Evolutionary conservation across 2,113 vertebrate genomes (phyloP), one percentile per base, ranked within the genome.

Genomic region (Microcebus murinus): DNA sequence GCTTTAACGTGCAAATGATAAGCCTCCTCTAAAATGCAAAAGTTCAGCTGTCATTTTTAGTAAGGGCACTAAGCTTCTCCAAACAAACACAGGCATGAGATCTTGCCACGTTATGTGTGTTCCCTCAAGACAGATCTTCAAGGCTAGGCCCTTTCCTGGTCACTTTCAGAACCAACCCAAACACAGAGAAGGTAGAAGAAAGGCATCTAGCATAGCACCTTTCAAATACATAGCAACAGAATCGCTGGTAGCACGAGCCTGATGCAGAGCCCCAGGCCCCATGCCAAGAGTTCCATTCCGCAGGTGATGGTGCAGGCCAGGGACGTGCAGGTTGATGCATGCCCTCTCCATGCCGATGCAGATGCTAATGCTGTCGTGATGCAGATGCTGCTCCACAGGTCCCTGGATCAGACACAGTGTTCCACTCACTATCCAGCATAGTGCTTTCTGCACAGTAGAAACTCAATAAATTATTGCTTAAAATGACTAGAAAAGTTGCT

Each of bases 121-220:
- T 29, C 36, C 34, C 14, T 42, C 6, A 8, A 45, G n/a, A 90
- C 27, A 14, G 57, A 77, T 36, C 18, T 17, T 34, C 20, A 34
- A 39, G 84, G 48, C 34, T 8, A 8, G 45, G 36, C 29, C 36
- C 34, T 59, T 34, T 11, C 23, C 34, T 1, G 25, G 45, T 1
- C 9, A 39, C n/a, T 80, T 74, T 20, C 25, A 42, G 76, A 61
- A 94, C 9, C 15, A 71, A 55, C 11, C 25, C 6, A 73, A 59
- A 27, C 5, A 71, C 50, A 89, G 55, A 34, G 36, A 29, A 76
- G 50, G 55, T 5, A 18, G 12, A 85, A 59, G 18, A 6, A 80
- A 67, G 14, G 31, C 4, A 71, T 13, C 13, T 25, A 70, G 18
- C 3, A 4, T 1, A 0, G 17, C 0, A 11, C 13, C 11, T 86